These are phyloP conservation scores for Patella pellucida DNA, from an alignment of 2,888 invertebrate species.

Conservation along the genomic window DNA sequence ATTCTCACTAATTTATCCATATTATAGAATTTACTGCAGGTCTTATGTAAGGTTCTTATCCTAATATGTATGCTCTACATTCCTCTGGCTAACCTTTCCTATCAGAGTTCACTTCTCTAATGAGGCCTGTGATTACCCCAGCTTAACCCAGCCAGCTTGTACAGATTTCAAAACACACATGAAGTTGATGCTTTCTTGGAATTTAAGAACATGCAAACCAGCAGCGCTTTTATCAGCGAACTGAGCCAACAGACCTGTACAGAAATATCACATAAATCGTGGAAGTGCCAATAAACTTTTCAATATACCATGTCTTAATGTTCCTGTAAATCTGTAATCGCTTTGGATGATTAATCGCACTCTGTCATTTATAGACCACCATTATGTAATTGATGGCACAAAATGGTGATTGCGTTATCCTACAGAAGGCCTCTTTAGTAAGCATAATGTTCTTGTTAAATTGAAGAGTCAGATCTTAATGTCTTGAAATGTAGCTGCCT, in stretches of 20 bases:
- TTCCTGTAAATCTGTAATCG: too few species aligned
- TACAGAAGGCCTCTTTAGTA: too few species aligned
- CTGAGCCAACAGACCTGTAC: background rate
- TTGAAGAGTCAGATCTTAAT: too few species aligned
- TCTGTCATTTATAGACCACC: too few species aligned
- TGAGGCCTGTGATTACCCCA: constrained; percentile 10
- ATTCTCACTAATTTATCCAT: too few species aligned
- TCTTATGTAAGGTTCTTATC: background rate
- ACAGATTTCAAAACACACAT: background rate
- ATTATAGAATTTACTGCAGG: too few species aligned
- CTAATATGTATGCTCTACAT: background rate
- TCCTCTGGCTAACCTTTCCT: background rate
- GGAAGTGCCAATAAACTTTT: constrained; percentile 8
- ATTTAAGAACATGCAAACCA: background rate
- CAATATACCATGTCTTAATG: background rate
- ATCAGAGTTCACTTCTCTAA: background rate
- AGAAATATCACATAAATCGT: background rate
- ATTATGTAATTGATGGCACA: too few species aligned
- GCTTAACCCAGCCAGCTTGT: constrained; percentile 2
- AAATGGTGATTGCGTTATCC: too few species aligned
- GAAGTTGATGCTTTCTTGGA: too few species aligned
- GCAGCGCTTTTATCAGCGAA: background rate
- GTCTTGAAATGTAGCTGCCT: too few species aligned
- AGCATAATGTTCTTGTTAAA: too few species aligned
- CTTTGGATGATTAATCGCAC: too few species aligned